Conservation (phyloP, 2,797 vertebrate genomes). For the Chelonia mydas region DNA sequence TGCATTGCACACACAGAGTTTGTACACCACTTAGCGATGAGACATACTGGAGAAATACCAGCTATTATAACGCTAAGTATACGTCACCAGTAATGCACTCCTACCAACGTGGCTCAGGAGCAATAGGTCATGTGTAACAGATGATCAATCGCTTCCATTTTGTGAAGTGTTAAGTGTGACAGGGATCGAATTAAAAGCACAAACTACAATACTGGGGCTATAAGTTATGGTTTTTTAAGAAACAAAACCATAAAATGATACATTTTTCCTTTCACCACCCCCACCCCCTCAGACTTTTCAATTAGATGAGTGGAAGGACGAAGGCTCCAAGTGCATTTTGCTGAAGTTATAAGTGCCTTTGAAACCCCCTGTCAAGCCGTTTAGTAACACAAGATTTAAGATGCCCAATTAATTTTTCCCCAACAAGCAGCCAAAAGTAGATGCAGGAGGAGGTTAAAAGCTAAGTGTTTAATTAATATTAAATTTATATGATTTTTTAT, state of each 20-base stretch:
- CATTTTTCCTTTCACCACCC: constrained; percentile 45
- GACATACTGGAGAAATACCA: fast-evolving
- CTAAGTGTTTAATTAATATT: constrained; percentile 89
- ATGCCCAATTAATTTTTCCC: constrained; percentile 83
- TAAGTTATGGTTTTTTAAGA: constrained; percentile 74
- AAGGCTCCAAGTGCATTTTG: constrained; percentile 67
- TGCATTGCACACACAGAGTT: fast-evolving
- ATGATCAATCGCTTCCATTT: constrained; percentile 74
- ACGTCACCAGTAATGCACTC: fast-evolving
- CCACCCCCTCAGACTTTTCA: constrained; percentile 61
- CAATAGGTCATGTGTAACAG: constrained; percentile 59
- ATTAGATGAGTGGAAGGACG: constrained; percentile 78
- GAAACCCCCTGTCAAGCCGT: constrained; percentile 81
- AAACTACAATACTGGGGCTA: constrained; percentile 32
- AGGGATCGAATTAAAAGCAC: constrained; percentile 68
- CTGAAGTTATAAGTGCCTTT: constrained; percentile 78
- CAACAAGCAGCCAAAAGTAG: constrained; percentile 84
- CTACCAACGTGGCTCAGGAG: constrained; percentile 11
- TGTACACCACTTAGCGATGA: not conserved
- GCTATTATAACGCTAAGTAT: not conserved
- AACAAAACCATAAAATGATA: constrained; percentile 69
- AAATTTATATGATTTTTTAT: constrained; percentile 87
- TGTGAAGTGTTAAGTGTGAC: constrained; percentile 62
- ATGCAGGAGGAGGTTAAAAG: constrained; percentile 85
- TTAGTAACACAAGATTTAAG: constrained; percentile 83